Percentiles rank a stretch among this genome's conserved stretches.
phyloP scores from a whole-genome alignment of 2,797 vertebrate genomes.

The Acipenser oxyrinchus region DNA sequence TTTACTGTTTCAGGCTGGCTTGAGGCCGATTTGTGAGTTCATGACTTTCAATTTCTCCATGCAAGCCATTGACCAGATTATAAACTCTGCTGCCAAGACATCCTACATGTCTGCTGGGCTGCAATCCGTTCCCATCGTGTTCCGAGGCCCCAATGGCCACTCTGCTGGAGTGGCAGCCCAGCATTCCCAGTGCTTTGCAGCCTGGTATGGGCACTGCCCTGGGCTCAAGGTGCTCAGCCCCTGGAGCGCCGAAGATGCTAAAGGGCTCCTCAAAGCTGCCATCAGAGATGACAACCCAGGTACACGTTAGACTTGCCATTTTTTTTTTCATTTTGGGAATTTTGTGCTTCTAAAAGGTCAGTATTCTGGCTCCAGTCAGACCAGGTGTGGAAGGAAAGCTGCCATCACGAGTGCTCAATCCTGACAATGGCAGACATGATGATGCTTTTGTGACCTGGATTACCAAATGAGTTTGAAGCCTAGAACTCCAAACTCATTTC shows the following conservation, averaged over 20 bases:
- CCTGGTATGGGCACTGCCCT: slow-evolving; percentile 92
- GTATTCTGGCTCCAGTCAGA: too few species aligned
- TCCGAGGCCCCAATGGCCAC: slow-evolving; percentile 86
- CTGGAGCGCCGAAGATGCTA: slow-evolving; percentile 88
- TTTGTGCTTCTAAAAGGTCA: too few species aligned
- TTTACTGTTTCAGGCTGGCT: slow-evolving; percentile 66
- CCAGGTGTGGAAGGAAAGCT: too few species aligned
- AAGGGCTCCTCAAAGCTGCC: slow-evolving; percentile 81
- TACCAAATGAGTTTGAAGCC: too few species aligned
- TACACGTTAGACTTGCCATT: slow-evolving; percentile 25
- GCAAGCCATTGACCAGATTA: slow-evolving; percentile 98
- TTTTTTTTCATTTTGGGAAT: too few species aligned
- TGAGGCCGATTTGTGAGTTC: slow-evolving; percentile 95
- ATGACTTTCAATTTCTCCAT: slow-evolving; percentile 99
- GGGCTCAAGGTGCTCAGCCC: slow-evolving; percentile 93
- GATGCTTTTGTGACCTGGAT: too few species aligned
- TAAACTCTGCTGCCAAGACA: slow-evolving; percentile 94
- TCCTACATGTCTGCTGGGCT: slow-evolving; percentile 87
- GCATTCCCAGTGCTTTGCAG: slow-evolving; percentile 93
- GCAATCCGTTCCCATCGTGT: slow-evolving; percentile 82
- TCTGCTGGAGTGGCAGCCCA: slow-evolving; percentile 85
- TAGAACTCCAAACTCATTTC: too few species aligned
- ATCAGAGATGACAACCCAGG: slow-evolving; percentile 94
- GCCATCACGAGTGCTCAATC: too few species aligned
- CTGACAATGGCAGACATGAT: too few species aligned